Evolutionary conservation across 2,888 invertebrate genomes (phyloP), one percentile per base, ranked within the genome.

Genomic region (Gastrophysa polygoni): DNA sequence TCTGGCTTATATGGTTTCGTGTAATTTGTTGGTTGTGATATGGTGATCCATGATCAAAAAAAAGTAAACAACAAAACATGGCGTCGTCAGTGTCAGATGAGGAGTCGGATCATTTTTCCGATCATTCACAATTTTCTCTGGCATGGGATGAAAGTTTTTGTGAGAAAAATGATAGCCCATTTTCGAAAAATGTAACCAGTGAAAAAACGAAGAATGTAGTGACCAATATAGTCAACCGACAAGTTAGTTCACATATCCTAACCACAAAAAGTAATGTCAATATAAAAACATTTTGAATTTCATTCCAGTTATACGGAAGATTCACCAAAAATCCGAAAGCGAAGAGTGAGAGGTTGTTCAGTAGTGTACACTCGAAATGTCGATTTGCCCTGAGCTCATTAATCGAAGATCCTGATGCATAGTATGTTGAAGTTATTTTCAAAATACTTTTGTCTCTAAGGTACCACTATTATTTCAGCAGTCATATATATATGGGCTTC

Each of bases 401-500:
- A 46, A 63, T 76, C 50, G 73, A 68, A 63, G 72, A 74, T 55
- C 59, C 71, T 56, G 75, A 77, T 58, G 68, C 70, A 48, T 68
- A 76, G 80, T 79, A 74, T 77, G 78, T 76, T 29, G 14, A 18
- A 32, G 32, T 59, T 55, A n/a, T 20, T 14, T 52, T n/a, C n/a
- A n/a, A n/a, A 51, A 18, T 14, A 18, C 11, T 28, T 21, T 21
- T 11, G n/a, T 7, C 1, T 16, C 54, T 48, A 16, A 21, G n/a
- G n/a, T n/a, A n/a, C n/a, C n/a, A n/a, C n/a, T n/a, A n/a, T n/a
- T 64, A 73, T 67, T 82, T 17, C 72, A 94, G 95, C 69, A 93
- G 94, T 69, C 95, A 96, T 80, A 89, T 96, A 68, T 93, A 95
- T 78, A 93, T 97, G 90, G 97, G 97, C 6, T 91, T 96, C 77